Evolutionary conservation across 2,113 vertebrate genomes (phyloP).

Genomic region (Ctenodactylus gundi): DNA sequence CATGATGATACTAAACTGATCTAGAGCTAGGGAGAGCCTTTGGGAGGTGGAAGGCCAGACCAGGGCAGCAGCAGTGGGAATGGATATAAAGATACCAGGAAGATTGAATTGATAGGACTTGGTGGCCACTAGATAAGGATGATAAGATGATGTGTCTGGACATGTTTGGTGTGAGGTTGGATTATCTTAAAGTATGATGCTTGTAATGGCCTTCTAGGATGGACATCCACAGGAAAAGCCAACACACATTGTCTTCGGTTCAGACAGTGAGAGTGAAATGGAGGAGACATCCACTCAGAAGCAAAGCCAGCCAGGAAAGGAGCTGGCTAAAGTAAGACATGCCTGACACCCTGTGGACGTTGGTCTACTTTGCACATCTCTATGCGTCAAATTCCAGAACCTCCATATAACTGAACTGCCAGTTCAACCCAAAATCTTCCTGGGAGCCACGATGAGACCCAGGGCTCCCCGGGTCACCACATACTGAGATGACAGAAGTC

Average conservation of each 20-base stretch:
- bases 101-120: neutral
- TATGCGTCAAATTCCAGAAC: neutral
- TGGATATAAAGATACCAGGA: neutral
- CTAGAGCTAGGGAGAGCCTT: neutral
- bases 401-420: neutral
- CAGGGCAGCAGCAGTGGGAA: neutral
- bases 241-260: slow-evolving; percentile 92
- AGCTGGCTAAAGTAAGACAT: slow-evolving; percentile 69
- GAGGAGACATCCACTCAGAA: slow-evolving; percentile 55
- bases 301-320: slow-evolving; percentile 36
- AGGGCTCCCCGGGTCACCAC: neutral
- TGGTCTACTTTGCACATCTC: neutral
- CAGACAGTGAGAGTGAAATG: slow-evolving; percentile 85
- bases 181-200: neutral
- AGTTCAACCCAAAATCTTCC: neutral
- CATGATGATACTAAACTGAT: neutral
- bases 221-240: slow-evolving; percentile 77
- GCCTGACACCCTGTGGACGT: neutral
- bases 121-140: neutral
- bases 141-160: neutral
- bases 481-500: neutral
- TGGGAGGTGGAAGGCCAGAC: neutral
- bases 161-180: neutral
- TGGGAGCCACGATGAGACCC: neutral
- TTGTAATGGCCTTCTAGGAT: slow-evolving; percentile 83